Percentiles rank a stretch among this genome's conserved stretches.
These are phyloP conservation scores for Ctenomys sociabilis DNA, from an alignment of 2,113 vertebrate species.

Conservation along the genomic window DNA sequence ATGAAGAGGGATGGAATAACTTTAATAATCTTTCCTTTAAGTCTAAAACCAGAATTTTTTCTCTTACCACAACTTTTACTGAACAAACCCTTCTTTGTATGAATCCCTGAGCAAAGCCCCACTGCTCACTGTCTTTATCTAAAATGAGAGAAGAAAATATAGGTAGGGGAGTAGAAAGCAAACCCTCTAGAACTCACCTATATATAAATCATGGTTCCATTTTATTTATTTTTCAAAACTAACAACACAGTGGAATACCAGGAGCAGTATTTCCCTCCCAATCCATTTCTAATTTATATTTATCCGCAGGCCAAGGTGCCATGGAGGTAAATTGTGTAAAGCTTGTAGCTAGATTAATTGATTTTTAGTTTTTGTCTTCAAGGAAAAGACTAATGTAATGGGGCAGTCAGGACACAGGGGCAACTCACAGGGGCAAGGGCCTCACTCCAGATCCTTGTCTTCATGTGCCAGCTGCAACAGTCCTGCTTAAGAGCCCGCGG, in stretches of 20 bases:
- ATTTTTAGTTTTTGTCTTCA: constrained; percentile 30
- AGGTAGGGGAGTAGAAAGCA: constrained; percentile 9
- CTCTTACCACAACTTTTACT: not conserved
- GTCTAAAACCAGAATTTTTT: not conserved
- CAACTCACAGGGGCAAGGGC: not conserved
- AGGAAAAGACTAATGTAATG: not conserved
- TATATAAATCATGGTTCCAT: constrained; percentile 33
- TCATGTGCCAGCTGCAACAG: not conserved
- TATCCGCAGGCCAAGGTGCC: constrained; percentile 1
- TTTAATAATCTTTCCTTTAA: not conserved
- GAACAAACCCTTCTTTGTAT: not conserved
- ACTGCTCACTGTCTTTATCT: constrained; percentile 23
- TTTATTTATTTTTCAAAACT: constrained; percentile 63
- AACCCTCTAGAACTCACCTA: constrained; percentile 1
- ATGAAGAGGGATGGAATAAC: not conserved
- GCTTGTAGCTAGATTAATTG: not conserved
- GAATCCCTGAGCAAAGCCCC: not conserved
- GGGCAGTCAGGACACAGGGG: not conserved
- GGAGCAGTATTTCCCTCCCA: not conserved
- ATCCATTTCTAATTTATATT: constrained; percentile 49
- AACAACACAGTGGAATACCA: not conserved
- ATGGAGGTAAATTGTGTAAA: not conserved
- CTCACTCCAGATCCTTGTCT: not conserved
- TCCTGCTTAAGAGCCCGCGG: not conserved
- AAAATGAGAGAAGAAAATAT: constrained; percentile 43